Percentiles rank a stretch among this genome's conserved stretches.
Conservation (phyloP, 1,140 invertebrate species). For the Portunus trituberculatus region DNA sequence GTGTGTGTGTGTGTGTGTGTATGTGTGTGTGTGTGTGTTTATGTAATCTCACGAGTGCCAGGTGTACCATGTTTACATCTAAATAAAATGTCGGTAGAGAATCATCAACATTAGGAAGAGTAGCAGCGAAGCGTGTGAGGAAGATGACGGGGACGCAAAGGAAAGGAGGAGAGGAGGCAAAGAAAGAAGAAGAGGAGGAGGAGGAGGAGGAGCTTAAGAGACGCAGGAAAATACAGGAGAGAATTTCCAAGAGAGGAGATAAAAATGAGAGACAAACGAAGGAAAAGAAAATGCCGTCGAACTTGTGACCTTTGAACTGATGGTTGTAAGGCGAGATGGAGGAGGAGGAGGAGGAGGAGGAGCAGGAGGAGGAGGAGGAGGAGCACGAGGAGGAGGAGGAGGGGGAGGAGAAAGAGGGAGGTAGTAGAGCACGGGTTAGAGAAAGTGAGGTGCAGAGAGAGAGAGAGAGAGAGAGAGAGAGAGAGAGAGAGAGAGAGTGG, state of each 20-base stretch:
- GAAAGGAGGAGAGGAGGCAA: too few species aligned
- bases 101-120: background rate
- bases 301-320: slow-evolving; percentile 13
- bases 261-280: slow-evolving; percentile 23
- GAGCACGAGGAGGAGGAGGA: background rate
- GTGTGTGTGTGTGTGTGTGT: too few species aligned
- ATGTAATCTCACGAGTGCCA: background rate
- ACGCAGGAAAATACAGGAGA: background rate
- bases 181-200: background rate
- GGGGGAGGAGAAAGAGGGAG: background rate
- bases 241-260: slow-evolving; percentile 12
- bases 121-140: background rate
- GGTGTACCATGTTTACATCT: background rate
- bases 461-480: background rate
- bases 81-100: background rate
- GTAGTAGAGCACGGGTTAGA: background rate
- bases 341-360: slow-evolving; percentile 11
- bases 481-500: background rate
- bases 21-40: background rate
- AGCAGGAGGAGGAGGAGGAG: background rate
- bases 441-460: background rate
- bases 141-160: too few species aligned
- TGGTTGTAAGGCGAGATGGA: slow-evolving; percentile 20
- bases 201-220: background rate
- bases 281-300: slow-evolving; percentile 12